A percentile compares a stretch with the other conserved stretches of the same genome.
Conservation (phyloP, 2,797 vertebrate genomes). For the Karalla daura region DNA sequence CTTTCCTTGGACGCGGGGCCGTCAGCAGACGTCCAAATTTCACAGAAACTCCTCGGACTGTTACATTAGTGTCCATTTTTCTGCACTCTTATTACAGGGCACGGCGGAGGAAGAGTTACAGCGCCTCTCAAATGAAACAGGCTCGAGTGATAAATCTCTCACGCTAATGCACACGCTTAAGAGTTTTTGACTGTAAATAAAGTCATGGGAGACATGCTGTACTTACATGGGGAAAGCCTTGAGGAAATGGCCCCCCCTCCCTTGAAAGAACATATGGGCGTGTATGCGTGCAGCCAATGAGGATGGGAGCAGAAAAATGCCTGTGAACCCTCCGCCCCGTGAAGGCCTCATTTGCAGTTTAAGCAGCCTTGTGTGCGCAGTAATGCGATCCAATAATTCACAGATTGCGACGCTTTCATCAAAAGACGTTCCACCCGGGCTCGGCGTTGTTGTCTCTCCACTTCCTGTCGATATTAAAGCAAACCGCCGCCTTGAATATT, state of each 20-base stretch:
- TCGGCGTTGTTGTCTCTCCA: no score
- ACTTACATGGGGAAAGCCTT: constrained; percentile 69
- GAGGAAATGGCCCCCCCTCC: constrained; percentile 60
- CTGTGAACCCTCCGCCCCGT: constrained; percentile 14
- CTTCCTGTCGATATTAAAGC: no score
- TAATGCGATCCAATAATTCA: constrained; percentile 26
- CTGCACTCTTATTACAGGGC: constrained; percentile 74
- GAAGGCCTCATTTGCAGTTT: constrained; percentile 29
- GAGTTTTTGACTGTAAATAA: constrained; percentile 82
- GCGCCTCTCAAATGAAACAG: constrained; percentile 75
- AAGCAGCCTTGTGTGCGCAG: constrained; percentile 6
- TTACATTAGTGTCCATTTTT: constrained; percentile 76
- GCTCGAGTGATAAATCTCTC: constrained; percentile 79
- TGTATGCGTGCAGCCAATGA: constrained; percentile 70
- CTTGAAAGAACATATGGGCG: constrained; percentile 62
- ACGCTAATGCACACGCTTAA: constrained; percentile 76
- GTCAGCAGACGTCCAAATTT: constrained; percentile 69
- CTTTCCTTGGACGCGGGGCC: constrained; percentile 63
- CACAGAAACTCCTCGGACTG: constrained; percentile 64
- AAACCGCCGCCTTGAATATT: constrained; percentile 41
- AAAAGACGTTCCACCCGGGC: no score
- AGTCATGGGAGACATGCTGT: constrained; percentile 74
- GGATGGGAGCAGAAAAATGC: constrained; percentile 29
- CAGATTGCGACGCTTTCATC: constrained; percentile 14
- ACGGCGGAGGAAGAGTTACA: constrained; percentile 74